A percentile compares a stretch with the other conserved stretches of the same genome.
Evolutionary conservation across 37 sponge, comb jelly and placozoan species (phyloP).

Genomic region (Eunapius fragilis): DNA sequence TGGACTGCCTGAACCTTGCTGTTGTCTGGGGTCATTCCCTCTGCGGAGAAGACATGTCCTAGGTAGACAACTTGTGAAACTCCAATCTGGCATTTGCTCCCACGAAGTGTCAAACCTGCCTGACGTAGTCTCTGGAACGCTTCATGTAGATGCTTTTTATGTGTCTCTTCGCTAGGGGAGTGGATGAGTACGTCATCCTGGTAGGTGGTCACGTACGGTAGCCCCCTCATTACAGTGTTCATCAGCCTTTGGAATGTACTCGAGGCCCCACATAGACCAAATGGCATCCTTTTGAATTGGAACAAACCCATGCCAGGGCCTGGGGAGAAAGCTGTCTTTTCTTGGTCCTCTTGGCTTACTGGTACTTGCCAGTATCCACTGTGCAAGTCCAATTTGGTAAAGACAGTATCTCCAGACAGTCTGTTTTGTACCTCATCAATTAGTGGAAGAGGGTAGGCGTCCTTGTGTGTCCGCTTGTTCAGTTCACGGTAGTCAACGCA

Average conservation of each 20-base stretch:
- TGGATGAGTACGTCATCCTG: constrained; percentile 56
- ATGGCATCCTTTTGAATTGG: constrained; percentile 56
- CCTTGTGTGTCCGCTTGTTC: constrained; percentile 59
- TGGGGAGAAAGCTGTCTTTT: constrained; percentile 61
- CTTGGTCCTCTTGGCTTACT: constrained; percentile 33
- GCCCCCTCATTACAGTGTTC: constrained; percentile 47
- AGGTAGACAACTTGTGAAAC: constrained; percentile 40
- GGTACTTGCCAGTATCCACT: constrained; percentile 76
- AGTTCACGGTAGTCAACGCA: constrained; percentile 70
- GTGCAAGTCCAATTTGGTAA: constrained; percentile 57
- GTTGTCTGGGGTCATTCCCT: constrained; percentile 61
- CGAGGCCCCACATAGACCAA: constrained; percentile 58
- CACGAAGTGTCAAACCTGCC: constrained; percentile 61
- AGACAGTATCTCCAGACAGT: constrained; percentile 48
- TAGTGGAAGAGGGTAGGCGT: constrained; percentile 69
- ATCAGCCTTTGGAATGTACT: constrained; percentile 65
- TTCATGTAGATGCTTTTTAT: constrained; percentile 45
- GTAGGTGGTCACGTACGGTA: constrained; percentile 49
- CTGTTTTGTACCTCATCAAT: constrained; percentile 69
- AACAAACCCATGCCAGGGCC: constrained; percentile 73
- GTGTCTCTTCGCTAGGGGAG: constrained; percentile 14
- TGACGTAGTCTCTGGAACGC: constrained; percentile 51
- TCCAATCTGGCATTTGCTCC: constrained; percentile 62
- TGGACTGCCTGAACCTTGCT: constrained; percentile 42
- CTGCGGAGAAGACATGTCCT: constrained; percentile 48